Evolutionary conservation across 2,888 invertebrate species (phyloP), one percentile per base, ranked within the genome.

Genomic region (Folsomia candida): DNA sequence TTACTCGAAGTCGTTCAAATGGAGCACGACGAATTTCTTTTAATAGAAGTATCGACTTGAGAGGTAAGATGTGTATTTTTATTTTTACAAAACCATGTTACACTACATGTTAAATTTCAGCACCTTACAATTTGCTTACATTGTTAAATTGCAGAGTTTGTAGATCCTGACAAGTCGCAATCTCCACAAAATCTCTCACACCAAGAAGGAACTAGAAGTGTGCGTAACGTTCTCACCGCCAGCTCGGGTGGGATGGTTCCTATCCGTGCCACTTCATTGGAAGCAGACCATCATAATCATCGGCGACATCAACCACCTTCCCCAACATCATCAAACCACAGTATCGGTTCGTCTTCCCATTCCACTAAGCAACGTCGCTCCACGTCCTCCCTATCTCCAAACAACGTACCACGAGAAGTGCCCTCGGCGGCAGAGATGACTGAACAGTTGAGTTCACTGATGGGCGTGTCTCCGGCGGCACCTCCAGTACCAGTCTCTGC

Each of bases 401-500:
- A 51, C 9, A 20, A 20, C 6, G 51, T 6, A 20, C 51, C 51
- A 51, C 20, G 24, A 51, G 24, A 63, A 28, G 37, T 70, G 2
- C 70, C 71, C n/a, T 70, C 72, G 11, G 77, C 72, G 14, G 74
- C 73, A 24, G 72, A 73, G 70, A 77, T 79, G 77, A 79, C 76
- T 51, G 78, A 77, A 54, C 76, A 79, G 65, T 37, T 79, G 18
- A 77, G 77, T 47, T 75, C 70, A 57, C 69, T 79, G 47, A 79
- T 79, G 59, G 79, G 79, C 6, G 61, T 78, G 47, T 67, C 72
- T 24, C 54, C 67, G 3, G 62, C 67, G 24, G 69, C 67, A n/a
- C 9, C 60, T n/a, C n/a, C n/a, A n/a, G n/a, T n/a, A n/a, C 61
- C 24, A 2, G 24, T 9, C 9, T 11, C 9, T 18, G 9, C 9